Evolutionary conservation across 1,140 invertebrate genomes (phyloP).

Genomic region (Homarus americanus): DNA sequence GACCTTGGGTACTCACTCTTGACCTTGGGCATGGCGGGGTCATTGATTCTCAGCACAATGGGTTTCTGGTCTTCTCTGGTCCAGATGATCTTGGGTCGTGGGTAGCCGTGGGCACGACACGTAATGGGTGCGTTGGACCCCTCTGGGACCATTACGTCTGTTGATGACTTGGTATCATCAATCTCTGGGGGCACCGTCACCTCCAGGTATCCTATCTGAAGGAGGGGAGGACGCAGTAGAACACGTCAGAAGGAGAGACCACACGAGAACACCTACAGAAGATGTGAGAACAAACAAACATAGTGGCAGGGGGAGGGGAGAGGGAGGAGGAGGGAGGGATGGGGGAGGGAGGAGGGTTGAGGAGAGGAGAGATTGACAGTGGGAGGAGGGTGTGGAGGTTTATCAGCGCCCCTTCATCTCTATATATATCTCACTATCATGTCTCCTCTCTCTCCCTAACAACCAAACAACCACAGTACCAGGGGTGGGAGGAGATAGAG

Average conservation of each 20-base stretch:
- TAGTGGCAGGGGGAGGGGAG: not conserved
- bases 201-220: constrained; percentile 88
- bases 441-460: not conserved
- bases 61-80: constrained; percentile 63
- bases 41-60: constrained; percentile 50
- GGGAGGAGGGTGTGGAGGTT: not conserved
- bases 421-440: not conserved
- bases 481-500: not conserved
- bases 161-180: constrained; percentile 82
- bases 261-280: too few species aligned
- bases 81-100: constrained; percentile 84
- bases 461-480: not conserved
- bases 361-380: not conserved
- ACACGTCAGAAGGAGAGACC: too few species aligned
- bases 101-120: constrained; percentile 80
- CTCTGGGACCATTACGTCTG: constrained; percentile 84
- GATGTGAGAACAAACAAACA: too few species aligned
- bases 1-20: constrained; percentile 47
- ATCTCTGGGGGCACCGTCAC: constrained; percentile 92
- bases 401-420: not conserved
- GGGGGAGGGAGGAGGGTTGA: too few species aligned
- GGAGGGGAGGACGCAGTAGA: too few species aligned
- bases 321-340: not conserved
- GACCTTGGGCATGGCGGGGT: constrained; percentile 29
- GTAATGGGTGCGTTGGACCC: constrained; percentile 86